phyloP scores from a whole-genome alignment of 2,888 invertebrate species.

The Eilema sororculum region DNA sequence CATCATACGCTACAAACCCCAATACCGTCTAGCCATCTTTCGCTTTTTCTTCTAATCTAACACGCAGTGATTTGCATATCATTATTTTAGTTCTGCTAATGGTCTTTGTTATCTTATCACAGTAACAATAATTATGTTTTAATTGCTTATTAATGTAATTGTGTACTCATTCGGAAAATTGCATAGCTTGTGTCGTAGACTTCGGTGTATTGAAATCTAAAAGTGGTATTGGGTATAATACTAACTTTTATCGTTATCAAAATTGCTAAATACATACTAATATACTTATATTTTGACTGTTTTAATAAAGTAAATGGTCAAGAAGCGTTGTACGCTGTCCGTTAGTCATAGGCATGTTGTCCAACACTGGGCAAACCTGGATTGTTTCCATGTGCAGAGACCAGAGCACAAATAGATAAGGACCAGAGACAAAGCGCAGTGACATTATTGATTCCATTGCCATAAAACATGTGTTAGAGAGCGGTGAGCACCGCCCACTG shows the following conservation, averaged over 20 bases:
- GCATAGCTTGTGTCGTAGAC: constrained; percentile 15
- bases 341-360: background rate
- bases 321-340: background rate
- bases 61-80: constrained; percentile 42
- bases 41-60: constrained; percentile 49
- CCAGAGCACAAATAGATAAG: too few relatives aligned
- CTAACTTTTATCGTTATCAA: background rate
- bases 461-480: background rate
- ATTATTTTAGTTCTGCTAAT: constrained; percentile 55
- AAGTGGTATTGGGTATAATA: background rate
- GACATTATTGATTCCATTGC: background rate
- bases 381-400: background rate
- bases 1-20: constrained; percentile 56
- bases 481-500: background rate
- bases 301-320: background rate
- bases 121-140: constrained; percentile 39
- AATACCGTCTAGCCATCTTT: constrained; percentile 48
- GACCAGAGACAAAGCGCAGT: background rate
- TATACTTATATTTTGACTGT: background rate
- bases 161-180: constrained; percentile 32
- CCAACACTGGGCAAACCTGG: too few relatives aligned
- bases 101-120: constrained; percentile 34
- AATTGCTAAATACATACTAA: background rate
- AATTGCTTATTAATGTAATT: constrained; percentile 41
- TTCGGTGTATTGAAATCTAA: background rate